Evolutionary conservation across 2,888 invertebrate genomes (phyloP).

Genomic region (Mesorhabditis spiculigera): DNA sequence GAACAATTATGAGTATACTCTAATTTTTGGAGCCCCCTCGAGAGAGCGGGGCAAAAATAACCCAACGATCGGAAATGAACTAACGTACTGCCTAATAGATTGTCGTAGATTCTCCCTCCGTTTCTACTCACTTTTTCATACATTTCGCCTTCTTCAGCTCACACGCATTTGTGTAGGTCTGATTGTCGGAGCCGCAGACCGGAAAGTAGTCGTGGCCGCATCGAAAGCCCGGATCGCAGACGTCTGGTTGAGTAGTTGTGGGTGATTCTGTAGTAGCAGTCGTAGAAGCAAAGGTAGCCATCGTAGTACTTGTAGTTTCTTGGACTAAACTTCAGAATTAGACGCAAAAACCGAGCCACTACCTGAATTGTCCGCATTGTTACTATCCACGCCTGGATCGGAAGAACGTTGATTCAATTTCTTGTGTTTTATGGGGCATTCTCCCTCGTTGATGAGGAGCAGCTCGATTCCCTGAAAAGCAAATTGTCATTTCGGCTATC

Average conservation of each 20-base stretch:
- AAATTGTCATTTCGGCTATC: too few relatives aligned
- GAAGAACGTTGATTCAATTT: neutral
- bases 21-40: too few relatives aligned
- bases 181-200: slow-evolving; percentile 44
- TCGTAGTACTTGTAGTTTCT: too few relatives aligned
- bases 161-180: slow-evolving; percentile 49
- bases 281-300: too few relatives aligned
- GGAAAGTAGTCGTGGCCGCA: slow-evolving; percentile 46
- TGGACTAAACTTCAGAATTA: too few relatives aligned
- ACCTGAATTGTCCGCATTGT: too few relatives aligned
- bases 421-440: neutral
- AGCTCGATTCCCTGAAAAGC: neutral
- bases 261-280: too few relatives aligned
- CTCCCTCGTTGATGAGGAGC: neutral
- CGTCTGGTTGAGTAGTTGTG: neutral
- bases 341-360: too few relatives aligned
- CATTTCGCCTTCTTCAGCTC: slow-evolving; percentile 36
- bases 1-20: neutral
- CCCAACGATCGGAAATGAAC: too few relatives aligned
- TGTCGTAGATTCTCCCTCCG: neutral
- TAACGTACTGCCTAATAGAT: neutral
- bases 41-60: too few relatives aligned
- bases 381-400: neutral
- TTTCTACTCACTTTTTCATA: slow-evolving; percentile 13
- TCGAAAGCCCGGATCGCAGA: slow-evolving; percentile 17